Evolutionary conservation across 2,113 vertebrate species (phyloP).

Genomic region (Halichoeres trimaculatus): DNA sequence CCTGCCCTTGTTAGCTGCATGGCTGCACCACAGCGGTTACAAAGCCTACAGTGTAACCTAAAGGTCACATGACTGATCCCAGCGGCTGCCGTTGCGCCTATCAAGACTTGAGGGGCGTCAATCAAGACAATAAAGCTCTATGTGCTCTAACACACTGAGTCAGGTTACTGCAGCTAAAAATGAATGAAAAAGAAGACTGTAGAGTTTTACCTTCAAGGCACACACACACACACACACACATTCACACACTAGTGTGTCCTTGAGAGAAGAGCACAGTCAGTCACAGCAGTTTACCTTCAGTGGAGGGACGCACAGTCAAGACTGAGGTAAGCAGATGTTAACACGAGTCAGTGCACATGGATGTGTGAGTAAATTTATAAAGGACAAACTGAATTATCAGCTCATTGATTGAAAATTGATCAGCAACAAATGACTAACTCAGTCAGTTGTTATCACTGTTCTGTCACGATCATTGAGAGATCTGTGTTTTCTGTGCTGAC

Average conservation of each 20-base stretch:
- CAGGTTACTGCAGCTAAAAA: background rate
- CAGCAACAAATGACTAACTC: too few species aligned
- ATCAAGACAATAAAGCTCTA: constrained; percentile 27
- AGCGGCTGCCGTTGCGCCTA: constrained; percentile 5
- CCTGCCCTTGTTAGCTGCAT: constrained; percentile 1
- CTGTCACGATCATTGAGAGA: too few species aligned
- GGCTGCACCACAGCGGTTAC: background rate
- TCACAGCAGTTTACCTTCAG: constrained; percentile 1
- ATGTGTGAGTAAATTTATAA: background rate
- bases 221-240: background rate
- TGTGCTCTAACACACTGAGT: constrained; percentile 2
- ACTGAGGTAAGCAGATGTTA: background rate
- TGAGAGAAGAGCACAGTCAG: constrained; percentile 26
- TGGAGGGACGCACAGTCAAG: background rate
- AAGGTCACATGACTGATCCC: constrained; percentile 37
- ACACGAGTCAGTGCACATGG: background rate
- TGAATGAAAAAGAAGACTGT: constrained; percentile 1
- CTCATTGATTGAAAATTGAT: too few species aligned
- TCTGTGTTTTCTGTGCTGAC: too few species aligned
- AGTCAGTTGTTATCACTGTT: too few species aligned
- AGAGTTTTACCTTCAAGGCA: background rate
- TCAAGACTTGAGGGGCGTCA: constrained; percentile 11
- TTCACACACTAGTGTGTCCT: constrained; percentile 23
- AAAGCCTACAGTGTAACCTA: constrained; percentile 11
- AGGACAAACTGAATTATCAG: too few species aligned